These are phyloP conservation scores for Onychomys torridus DNA, from an alignment of 2,797 vertebrate genomes.

Conservation along the genomic window DNA sequence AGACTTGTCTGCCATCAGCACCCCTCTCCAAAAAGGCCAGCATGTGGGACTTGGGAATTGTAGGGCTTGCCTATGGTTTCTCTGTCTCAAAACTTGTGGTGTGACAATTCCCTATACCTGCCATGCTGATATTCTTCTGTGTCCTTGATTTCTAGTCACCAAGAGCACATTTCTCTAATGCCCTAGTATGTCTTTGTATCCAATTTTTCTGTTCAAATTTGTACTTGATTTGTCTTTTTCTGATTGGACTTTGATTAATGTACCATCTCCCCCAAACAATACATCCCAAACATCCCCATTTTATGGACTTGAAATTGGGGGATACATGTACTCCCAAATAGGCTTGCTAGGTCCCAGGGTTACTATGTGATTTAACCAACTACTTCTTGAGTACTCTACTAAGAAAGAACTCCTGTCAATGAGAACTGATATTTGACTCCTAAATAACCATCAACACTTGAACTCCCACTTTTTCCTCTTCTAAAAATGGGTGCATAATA, in stretches of 20 bases:
- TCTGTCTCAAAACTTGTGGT: not conserved
- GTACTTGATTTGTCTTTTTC: not conserved
- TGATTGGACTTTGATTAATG: not conserved
- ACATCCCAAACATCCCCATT: not conserved
- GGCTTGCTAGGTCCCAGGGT: not conserved
- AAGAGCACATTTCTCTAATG: not conserved
- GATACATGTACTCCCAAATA: not conserved
- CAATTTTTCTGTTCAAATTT: not conserved
- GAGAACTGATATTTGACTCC: not conserved
- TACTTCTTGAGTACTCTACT: not conserved
- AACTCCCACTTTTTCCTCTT: not conserved
- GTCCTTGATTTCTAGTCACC: not conserved
- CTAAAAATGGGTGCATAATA: not conserved
- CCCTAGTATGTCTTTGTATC: not conserved
- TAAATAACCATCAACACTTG: not conserved
- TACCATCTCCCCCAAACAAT: not conserved
- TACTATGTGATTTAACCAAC: not conserved
- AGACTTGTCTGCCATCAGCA: not conserved
- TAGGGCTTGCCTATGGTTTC: no score
- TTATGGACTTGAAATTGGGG: not conserved
- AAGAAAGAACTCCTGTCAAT: not conserved
- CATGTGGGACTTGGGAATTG: not conserved
- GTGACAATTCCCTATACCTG: not conserved
- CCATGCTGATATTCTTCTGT: no score
- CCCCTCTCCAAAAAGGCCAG: not conserved